Base-by-base conservation (phyloP, 2,888 invertebrate species). In the Suillia variegata region DNA sequence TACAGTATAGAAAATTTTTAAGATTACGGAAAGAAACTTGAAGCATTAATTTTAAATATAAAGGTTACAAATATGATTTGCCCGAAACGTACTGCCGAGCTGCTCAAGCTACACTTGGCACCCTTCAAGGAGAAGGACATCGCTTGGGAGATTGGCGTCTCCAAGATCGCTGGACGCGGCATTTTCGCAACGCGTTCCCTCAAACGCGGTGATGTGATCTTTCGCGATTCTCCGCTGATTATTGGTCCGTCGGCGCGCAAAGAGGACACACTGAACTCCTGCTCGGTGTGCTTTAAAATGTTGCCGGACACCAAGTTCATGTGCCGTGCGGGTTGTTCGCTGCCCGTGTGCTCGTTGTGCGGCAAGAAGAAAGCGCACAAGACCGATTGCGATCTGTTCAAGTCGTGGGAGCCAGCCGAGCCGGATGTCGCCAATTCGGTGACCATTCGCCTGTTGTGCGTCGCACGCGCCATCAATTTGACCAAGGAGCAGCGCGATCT, bases 261-360 rank as follows among this genome's bases (percentile, higher is more conserved):
- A 53, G 81, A 81, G 63, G 79, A 85, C 5, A 83, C 85, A 38
- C 53, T 80, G 20, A 84, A 87, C 69, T 83, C 86, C 63, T 92
- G 92, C 78, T 86, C 87, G 0, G 85, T 84, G 56, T 92, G 91
- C 76, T 85, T 85, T 66, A 86, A 85, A 69, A 79, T 78, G 60
- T 70, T 85, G 48, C 82, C 77, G 17, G 79, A 85, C 59, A 76
- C 76, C 8, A 74, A 77, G 12, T 78, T 76, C 59, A 77, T 86
- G 67, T 92, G 92, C 76, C 81, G 85, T 49, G 84, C 83, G 47
- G 85, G 85, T 54, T 93, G 92, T 73, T 87, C 88, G 1, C 82
- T 92, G 66, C 87, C 89, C 20, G 80, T 93, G 48, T 93, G 93
- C 78, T 78, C 83, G 58, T 73, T 82, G 64, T 93, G 93, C 79